These are phyloP conservation scores for Brienomyrus brachyistius DNA, from an alignment of 2,113 vertebrate genomes.

Conservation along the genomic window DNA sequence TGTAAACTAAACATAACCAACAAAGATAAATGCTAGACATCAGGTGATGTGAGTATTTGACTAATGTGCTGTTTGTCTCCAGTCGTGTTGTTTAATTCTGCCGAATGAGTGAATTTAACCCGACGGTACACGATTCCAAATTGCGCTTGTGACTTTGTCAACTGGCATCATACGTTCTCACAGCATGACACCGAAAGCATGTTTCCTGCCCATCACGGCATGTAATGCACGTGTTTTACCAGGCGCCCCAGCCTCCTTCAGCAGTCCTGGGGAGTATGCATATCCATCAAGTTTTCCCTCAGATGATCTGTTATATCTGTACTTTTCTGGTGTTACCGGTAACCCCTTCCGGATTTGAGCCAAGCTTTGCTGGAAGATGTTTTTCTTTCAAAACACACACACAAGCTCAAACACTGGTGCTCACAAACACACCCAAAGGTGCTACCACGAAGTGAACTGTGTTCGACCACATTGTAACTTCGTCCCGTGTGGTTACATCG, in stretches of 20 bases:
- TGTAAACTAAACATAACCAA: background rate
- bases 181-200: slow-evolving; percentile 8
- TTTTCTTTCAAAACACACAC: slow-evolving; percentile 28
- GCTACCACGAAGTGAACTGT: slow-evolving; percentile 58
- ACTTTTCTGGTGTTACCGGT: background rate
- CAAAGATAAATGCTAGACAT: background rate
- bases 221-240: background rate
- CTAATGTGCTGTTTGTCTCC: background rate
- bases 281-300: background rate
- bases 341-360: slow-evolving; percentile 35
- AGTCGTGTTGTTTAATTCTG: background rate
- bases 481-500: slow-evolving; percentile 31
- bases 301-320: background rate
- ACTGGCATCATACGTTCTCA: background rate
- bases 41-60: background rate
- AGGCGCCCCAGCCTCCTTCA: background rate
- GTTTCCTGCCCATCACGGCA: background rate
- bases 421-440: slow-evolving; percentile 60
- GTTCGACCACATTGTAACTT: slow-evolving; percentile 31
- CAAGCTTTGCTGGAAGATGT: slow-evolving; percentile 38
- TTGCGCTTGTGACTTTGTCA: background rate
- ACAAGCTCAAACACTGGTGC: slow-evolving; percentile 55
- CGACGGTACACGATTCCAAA: background rate
- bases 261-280: background rate
- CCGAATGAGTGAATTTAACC: background rate